Conservation (phyloP, 2,888 invertebrate genomes). For the Torymus tubicola region DNA sequence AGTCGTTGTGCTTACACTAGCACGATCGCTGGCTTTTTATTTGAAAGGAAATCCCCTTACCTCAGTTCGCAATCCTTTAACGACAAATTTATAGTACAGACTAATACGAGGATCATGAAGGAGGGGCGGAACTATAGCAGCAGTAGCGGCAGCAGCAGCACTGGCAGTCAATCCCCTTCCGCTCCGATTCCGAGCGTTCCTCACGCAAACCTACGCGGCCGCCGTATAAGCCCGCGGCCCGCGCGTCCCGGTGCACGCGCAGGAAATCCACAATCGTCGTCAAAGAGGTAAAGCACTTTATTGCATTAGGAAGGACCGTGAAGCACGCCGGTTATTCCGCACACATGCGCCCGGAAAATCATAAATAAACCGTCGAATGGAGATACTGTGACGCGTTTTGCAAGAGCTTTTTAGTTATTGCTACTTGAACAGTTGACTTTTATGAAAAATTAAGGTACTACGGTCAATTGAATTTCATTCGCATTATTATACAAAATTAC, state of each 20-base stretch:
- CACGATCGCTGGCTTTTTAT: constrained; percentile 2
- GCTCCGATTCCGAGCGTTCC: constrained; percentile 33
- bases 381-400: not conserved
- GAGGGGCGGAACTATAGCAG: not conserved
- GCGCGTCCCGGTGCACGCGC: not conserved
- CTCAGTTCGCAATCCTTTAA: constrained; percentile 10
- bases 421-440: too few relatives aligned
- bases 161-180: constrained; percentile 22
- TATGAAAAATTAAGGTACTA: too few relatives aligned
- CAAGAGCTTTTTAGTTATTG: not conserved
- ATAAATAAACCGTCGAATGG: constrained; percentile 27
- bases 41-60: not conserved
- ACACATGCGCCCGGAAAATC: constrained; percentile 20
- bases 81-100: constrained; percentile 25
- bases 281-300: constrained; percentile 46
- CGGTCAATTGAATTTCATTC: too few relatives aligned
- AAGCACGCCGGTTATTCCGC: not conserved
- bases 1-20: too few relatives aligned
- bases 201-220: constrained; percentile 17
- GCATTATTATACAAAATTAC: too few relatives aligned
- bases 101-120: constrained; percentile 23
- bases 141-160: too few relatives aligned
- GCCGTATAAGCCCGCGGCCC: constrained; percentile 15
- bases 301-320: constrained; percentile 29
- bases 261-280: constrained; percentile 46